Evolutionary conservation across 2,113 vertebrate species (phyloP).

Genomic region (Barbus barbus): DNA sequence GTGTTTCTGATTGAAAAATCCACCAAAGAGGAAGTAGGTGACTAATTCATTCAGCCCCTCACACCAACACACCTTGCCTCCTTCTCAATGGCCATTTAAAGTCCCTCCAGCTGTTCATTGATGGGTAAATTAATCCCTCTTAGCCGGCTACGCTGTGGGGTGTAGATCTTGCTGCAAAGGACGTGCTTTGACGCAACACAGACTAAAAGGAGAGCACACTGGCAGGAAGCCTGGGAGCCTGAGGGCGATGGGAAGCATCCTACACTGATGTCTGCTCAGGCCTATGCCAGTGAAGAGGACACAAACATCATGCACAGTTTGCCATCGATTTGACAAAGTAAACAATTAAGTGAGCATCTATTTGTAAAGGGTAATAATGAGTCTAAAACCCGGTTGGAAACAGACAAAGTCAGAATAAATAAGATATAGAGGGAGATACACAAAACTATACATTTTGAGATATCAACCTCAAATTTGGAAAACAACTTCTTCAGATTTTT

Average conservation of each 20-base stretch:
- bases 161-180: conserved; percentile 34
- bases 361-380: neutral
- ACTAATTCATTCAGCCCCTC: conserved; percentile 44
- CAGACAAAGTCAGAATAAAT: neutral
- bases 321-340: neutral
- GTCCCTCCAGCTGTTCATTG: conserved; percentile 62
- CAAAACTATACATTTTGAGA: no score
- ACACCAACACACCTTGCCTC: conserved; percentile 44
- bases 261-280: conserved; percentile 1
- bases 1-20: conserved; percentile 68
- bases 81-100: conserved; percentile 52
- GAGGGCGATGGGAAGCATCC: conserved; percentile 1
- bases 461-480: no score
- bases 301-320: neutral
- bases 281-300: neutral
- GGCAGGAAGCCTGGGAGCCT: conserved; percentile 29
- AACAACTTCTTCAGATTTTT: no score
- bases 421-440: no score
- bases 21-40: conserved; percentile 59
- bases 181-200: conserved; percentile 54
- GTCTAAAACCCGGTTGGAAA: neutral
- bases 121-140: conserved; percentile 56
- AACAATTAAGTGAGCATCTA: neutral
- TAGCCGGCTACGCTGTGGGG: conserved; percentile 45
- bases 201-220: conserved; percentile 61